Conservation (phyloP, 2,797 vertebrate genomes). For the Sarcophilus harrisii region DNA sequence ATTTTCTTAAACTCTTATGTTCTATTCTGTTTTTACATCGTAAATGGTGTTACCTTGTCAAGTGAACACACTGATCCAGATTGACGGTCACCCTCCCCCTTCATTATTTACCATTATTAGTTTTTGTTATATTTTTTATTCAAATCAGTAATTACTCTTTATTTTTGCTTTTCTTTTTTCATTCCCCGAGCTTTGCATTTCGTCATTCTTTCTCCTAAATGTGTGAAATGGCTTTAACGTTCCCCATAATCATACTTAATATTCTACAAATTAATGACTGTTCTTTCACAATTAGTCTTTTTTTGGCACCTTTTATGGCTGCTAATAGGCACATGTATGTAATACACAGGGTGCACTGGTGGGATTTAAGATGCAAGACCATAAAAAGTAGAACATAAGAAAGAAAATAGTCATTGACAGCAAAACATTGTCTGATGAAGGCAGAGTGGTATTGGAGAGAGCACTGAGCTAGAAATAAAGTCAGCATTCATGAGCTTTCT, state of each 20-base stretch:
- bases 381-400: conserved; percentile 65
- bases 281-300: conserved; percentile 36
- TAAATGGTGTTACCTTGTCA: conserved; percentile 55
- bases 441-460: conserved; percentile 11
- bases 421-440: conserved; percentile 79
- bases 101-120: conserved; percentile 59
- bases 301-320: conserved; percentile 51
- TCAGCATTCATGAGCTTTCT: background rate
- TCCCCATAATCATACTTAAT: conserved; percentile 59
- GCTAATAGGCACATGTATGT: background rate
- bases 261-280: conserved; percentile 74
- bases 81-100: conserved; percentile 60
- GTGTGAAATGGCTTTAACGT: conserved; percentile 47
- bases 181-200: conserved; percentile 65
- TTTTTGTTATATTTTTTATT: conserved; percentile 67
- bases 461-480: background rate
- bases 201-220: conserved; percentile 60
- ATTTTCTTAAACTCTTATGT: conserved; percentile 56
- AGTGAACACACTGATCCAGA: conserved; percentile 37
- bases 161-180: conserved; percentile 53
- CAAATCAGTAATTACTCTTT: conserved; percentile 45
- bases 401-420: conserved; percentile 68
- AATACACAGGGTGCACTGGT: background rate
- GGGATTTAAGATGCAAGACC: conserved; percentile 70
- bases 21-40: conserved; percentile 50